phyloP scores from a whole-genome alignment of 2,113 vertebrate genomes.

The Callipepla californica region DNA sequence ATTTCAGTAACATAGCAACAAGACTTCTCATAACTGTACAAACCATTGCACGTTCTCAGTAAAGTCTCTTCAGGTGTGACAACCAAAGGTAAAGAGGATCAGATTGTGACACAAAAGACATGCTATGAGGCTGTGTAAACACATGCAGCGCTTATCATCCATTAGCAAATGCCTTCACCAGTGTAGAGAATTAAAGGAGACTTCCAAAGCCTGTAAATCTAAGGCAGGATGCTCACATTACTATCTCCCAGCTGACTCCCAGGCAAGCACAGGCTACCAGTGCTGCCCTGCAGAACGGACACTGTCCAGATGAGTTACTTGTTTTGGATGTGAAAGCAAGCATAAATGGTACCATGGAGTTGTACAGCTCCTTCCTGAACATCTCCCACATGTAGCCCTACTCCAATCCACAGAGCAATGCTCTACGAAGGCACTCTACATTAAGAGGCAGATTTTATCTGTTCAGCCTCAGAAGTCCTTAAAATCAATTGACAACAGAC shows the following conservation, averaged over 20 bases:
- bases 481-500: background rate
- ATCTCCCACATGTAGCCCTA: background rate
- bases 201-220: background rate
- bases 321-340: background rate
- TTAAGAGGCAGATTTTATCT: background rate
- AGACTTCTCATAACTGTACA: conserved; percentile 1
- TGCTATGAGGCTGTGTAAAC: background rate
- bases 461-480: background rate
- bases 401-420: background rate
- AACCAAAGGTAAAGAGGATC: conserved; percentile 31
- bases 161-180: background rate
- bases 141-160: background rate
- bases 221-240: background rate
- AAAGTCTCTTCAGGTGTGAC: conserved; percentile 23
- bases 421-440: background rate
- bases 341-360: background rate
- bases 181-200: background rate
- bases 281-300: background rate
- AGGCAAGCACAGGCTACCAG: background rate
- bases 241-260: background rate
- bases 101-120: conserved; percentile 6
- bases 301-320: background rate
- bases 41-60: conserved; percentile 1
- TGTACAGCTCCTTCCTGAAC: background rate
- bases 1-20: conserved; percentile 28